Base-by-base conservation (phyloP, 2,797 vertebrate genomes). In the Oreochromis mossambicus region DNA sequence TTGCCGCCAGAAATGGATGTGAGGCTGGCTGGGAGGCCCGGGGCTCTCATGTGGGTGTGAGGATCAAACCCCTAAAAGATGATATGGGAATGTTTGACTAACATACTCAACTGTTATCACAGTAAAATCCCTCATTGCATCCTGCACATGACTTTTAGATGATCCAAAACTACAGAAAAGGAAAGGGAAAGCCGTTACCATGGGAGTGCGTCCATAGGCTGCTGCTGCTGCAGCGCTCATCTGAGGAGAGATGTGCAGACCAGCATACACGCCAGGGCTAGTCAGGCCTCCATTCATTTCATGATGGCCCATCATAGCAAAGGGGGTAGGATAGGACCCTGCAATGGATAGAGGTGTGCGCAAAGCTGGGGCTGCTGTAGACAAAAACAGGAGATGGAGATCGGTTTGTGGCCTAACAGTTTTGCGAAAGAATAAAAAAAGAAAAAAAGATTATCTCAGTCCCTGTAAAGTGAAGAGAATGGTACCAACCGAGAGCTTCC, bases 1-100 rank as follows among this genome's bases (percentile, higher is more conserved):
- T 99, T 99, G 90, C 98, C 99, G 79, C 99, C 98, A 77, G 99
- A 98, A 92, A 99, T 98, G 92, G 98, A 98, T 43, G 98, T 98
- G 91, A 99, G 97, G 92, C 98, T 99, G 79, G 98, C 97, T 89
- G 98, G 98, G 88, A 99, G 99, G 70, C 98, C 98, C 8, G 98
- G 98, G 58, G 98, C 98, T 89, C 99, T 96, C 98, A 99, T 99
- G 90, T 99, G 99, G 94, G 97, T 97, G 96, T 99, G 99, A 84
- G 98, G 97, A 95, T 99, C 99, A 95, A 99, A 99, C 41, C 98
- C 98, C 96, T 96, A 87, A 91, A 94, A 93, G 84, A 88, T 8
- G 6, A 89, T 15, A 84, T 43, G 17, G 52, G 83, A 56, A 85
- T 36, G 12, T 73, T 82, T 89, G 34, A 85, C 83, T 26, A 56